Conservation (phyloP, 2,888 invertebrate species). For the Luffia ferchaultella region DNA sequence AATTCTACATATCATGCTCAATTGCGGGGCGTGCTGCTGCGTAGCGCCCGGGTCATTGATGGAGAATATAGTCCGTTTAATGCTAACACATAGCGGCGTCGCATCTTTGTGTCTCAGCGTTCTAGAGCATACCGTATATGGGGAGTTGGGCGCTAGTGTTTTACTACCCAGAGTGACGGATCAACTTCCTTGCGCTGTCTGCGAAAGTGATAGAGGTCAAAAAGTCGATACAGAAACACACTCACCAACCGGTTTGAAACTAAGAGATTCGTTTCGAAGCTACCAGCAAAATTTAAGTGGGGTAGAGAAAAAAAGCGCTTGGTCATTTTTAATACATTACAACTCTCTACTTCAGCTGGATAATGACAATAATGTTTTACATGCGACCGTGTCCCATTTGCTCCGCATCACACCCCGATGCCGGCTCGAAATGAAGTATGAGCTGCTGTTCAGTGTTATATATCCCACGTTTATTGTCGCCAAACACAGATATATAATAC, state of each 20-base stretch:
- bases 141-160: conserved; percentile 62
- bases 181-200: conserved; percentile 47
- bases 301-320: conserved; percentile 43
- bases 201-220: conserved; percentile 24
- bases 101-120: conserved; percentile 54
- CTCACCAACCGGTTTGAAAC: conserved; percentile 26
- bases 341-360: conserved; percentile 62
- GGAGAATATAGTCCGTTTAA: conserved; percentile 52
- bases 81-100: conserved; percentile 41
- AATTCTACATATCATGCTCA: conserved; percentile 61
- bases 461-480: conserved; percentile 68
- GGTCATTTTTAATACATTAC: conserved; percentile 68
- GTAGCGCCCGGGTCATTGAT: conserved; percentile 62
- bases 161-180: conserved; percentile 38
- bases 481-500: conserved; percentile 53
- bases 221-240: conserved; percentile 8
- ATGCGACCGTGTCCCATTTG: conserved; percentile 64
- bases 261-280: conserved; percentile 23
- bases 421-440: conserved; percentile 59
- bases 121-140: conserved; percentile 66
- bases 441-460: conserved; percentile 67
- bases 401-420: conserved; percentile 65
- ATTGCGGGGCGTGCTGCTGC: conserved; percentile 71
- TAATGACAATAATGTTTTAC: conserved; percentile 59
- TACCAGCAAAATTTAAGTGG: conserved; percentile 28